Percentiles rank a stretch among this genome's conserved stretches.
phyloP scores from a whole-genome alignment of 2,797 vertebrate species.

The Prionace glauca region DNA sequence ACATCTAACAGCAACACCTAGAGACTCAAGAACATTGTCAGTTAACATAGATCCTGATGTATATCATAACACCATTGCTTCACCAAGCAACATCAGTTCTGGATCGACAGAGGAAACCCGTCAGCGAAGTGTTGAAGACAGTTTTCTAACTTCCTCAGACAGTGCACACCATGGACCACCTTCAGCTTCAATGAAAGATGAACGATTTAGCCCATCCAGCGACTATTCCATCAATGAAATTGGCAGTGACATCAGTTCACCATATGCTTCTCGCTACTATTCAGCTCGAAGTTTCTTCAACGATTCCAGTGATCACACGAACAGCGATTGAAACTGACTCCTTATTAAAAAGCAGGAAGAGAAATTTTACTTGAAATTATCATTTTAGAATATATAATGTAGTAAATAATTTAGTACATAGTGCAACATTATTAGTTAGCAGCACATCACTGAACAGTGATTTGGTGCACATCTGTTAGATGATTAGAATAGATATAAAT shows the following conservation, averaged over 20 bases:
- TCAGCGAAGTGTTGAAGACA: not conserved
- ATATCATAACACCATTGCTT: not conserved
- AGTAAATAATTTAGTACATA: conserved; percentile 29
- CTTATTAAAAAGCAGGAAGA: not conserved
- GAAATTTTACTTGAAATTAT: conserved; percentile 15
- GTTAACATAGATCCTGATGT: not conserved
- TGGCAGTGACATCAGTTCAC: not conserved
- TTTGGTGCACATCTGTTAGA: not conserved
- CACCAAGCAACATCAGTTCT: not conserved
- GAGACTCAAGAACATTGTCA: not conserved
- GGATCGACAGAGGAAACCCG: not conserved
- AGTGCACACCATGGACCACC: not conserved
- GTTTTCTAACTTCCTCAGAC: conserved; percentile 21
- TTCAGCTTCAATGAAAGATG: not conserved
- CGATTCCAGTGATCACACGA: conserved; percentile 6
- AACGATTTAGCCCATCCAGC: not conserved
- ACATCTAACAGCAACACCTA: not conserved
- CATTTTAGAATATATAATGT: conserved; percentile 18
- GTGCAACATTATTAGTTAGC: not conserved
- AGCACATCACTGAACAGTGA: conserved; percentile 16
- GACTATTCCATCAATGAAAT: conserved; percentile 35
- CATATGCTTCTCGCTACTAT: not conserved
- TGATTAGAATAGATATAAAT: conserved; percentile 1
- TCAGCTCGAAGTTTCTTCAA: not conserved
- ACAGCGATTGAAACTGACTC: conserved; percentile 1